phyloP scores from a whole-genome alignment of 1,140 invertebrate species.

The Drosophila yakuba region DNA sequence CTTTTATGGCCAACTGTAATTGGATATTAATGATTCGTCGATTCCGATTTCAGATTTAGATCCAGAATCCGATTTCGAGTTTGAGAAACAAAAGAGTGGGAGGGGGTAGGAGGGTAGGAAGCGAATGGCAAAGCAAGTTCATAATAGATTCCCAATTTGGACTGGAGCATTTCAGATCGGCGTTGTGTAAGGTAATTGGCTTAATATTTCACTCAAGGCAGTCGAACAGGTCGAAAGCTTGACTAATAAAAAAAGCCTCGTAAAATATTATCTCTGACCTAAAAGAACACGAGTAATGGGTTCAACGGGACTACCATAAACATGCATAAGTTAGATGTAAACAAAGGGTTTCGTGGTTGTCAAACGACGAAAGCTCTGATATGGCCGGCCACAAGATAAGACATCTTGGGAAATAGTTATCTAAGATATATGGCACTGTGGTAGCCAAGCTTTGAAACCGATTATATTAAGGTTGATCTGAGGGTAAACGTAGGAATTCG shows the following conservation, averaged over 20 bases:
- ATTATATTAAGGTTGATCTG: slow-evolving; percentile 20
- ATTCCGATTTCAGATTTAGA: slow-evolving; percentile 24
- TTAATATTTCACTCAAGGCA: slow-evolving; percentile 58
- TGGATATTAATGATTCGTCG: slow-evolving; percentile 75
- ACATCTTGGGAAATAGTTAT: slow-evolving; percentile 8
- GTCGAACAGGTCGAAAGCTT: slow-evolving; percentile 30
- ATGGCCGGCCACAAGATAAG: slow-evolving; percentile 28
- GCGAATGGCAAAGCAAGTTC: slow-evolving; percentile 52
- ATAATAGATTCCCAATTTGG: slow-evolving; percentile 66
- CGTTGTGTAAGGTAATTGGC: slow-evolving; percentile 61
- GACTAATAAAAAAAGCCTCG: slow-evolving; percentile 40
- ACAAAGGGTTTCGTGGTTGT: slow-evolving; percentile 35
- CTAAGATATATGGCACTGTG: slow-evolving; percentile 1
- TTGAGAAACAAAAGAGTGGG: slow-evolving; percentile 13
- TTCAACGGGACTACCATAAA: slow-evolving; percentile 19
- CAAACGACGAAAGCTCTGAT: slow-evolving; percentile 24
- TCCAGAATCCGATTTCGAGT: slow-evolving; percentile 46
- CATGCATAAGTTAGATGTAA: slow-evolving; percentile 33
- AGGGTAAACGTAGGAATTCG: slow-evolving; percentile 24
- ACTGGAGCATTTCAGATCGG: slow-evolving; percentile 36
- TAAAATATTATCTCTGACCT: slow-evolving; percentile 49
- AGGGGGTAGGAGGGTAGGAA: slow-evolving; percentile 39
- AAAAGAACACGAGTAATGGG: slow-evolving; percentile 35
- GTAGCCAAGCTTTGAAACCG: slow-evolving; percentile 12
- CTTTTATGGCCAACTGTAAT: slow-evolving; percentile 74